phyloP scores from a whole-genome alignment of 1,140 invertebrate genomes.

The Leptonema lineaticorne region DNA sequence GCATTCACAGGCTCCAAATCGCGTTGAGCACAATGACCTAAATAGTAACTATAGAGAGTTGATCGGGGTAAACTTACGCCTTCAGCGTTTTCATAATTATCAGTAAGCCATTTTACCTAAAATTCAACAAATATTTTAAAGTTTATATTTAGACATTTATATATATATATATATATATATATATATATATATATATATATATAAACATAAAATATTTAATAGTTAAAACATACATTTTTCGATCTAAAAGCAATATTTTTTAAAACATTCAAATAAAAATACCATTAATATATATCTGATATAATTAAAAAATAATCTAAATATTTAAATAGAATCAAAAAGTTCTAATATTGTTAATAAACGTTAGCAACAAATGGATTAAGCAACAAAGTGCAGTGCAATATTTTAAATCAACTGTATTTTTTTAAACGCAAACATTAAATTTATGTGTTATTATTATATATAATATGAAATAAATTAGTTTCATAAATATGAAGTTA shows the following conservation, averaged over 20 bases:
- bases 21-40: constrained; percentile 90
- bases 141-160: too few relatives aligned
- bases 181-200: not conserved
- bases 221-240: not conserved
- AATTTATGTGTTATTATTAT: too few relatives aligned
- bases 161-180: not conserved
- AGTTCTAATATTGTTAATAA: constrained; percentile 16
- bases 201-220: too few relatives aligned
- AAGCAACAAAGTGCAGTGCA: too few relatives aligned
- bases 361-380: too few relatives aligned
- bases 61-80: constrained; percentile 95
- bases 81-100: constrained; percentile 98
- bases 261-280: not conserved
- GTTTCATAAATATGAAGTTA: too few relatives aligned
- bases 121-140: constrained; percentile 15
- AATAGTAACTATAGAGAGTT: constrained; percentile 95
- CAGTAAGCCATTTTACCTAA: constrained; percentile 94
- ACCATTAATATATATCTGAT: not conserved
- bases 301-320: too few relatives aligned
- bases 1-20: constrained; percentile 98
- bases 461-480: too few relatives aligned
- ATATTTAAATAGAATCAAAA: too few relatives aligned
- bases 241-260: not conserved
- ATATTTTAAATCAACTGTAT: too few relatives aligned
- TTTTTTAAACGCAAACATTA: too few relatives aligned